Base-by-base conservation (phyloP, 1,140 invertebrate species). In the Triops cancriformis region DNA sequence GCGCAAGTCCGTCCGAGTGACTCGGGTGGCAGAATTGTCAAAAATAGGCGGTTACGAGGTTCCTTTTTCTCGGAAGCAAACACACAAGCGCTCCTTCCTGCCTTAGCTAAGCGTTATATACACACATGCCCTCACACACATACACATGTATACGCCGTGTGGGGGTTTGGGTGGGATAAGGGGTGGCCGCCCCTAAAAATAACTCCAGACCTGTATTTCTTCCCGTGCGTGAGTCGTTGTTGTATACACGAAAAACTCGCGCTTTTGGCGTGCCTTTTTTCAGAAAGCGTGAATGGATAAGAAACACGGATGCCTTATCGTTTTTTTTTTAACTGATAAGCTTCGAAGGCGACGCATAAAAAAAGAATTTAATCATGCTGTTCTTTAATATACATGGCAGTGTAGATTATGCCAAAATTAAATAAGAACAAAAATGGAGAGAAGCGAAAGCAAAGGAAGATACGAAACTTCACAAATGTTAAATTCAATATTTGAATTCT, bases 41-140 rank as follows among this genome's bases (percentile, higher is more conserved):
- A 64, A 64, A 64, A 64, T 64, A 64, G 51, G 51, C 51, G 51
- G 51, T 64, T 64, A 64, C 51, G 23, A 64, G 23, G 18, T 64
- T 23, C 51, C 51, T 18, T 64, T 64, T 64, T 64, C 51, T 23
- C 51, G 51, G 14, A 18, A n/a, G 14, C 51, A n/a, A 18, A 64
- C 51, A 64, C 51, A 64, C 14, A 64, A 18, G 23, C 23, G 51
- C 2, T 23, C 23, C 23, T 64, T 64, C 51, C 51, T 64, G 51
- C 51, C 51, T 64, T 23, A 23, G 51, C 51, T 23, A 18, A n/a
- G 51, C 51, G 23, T 64, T 64, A 64, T 64, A 64, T 64, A 64
- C 51, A 64, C 51, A 64, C 31, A 37, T 37, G 31, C 31, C 31
- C 18, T 64, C 51, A 64, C 51, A 64, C 23, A 64, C 43, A n/a